phyloP scores from a whole-genome alignment of 2,888 invertebrate species.

The Eurytoma californica region DNA sequence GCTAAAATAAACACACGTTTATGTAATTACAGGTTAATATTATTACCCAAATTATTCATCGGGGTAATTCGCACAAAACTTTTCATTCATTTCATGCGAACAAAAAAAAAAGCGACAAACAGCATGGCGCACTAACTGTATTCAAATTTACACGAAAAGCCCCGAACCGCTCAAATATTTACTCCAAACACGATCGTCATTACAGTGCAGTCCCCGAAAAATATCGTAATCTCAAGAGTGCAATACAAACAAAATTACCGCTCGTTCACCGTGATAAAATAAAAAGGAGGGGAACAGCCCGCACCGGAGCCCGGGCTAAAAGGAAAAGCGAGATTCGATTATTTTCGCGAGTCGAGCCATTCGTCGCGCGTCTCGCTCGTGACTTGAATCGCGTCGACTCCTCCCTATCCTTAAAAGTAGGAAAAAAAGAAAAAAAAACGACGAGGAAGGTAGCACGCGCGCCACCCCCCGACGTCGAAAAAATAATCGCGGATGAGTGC shows the following conservation, averaged over 20 bases:
- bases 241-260: constrained; percentile 31
- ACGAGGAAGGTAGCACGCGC: not conserved
- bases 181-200: no score
- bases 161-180: no score
- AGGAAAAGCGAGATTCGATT: constrained; percentile 39
- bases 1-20: no score
- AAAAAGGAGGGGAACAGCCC: not conserved
- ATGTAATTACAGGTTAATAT: no score
- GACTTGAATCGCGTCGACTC: constrained; percentile 46
- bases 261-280: not conserved
- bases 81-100: no score
- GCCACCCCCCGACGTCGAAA: constrained; percentile 48
- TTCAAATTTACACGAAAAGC: no score
- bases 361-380: constrained; percentile 32
- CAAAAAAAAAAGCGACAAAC: no score
- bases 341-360: constrained; percentile 41
- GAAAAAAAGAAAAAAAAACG: not conserved
- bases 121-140: no score
- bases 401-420: not conserved
- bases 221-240: not conserved
- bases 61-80: no score
- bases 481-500: constrained; percentile 68
- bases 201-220: no score
- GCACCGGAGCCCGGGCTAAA: not conserved
- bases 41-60: no score